phyloP scores from a whole-genome alignment of 2,888 invertebrate genomes.

The Xestia sexstrigata region DNA sequence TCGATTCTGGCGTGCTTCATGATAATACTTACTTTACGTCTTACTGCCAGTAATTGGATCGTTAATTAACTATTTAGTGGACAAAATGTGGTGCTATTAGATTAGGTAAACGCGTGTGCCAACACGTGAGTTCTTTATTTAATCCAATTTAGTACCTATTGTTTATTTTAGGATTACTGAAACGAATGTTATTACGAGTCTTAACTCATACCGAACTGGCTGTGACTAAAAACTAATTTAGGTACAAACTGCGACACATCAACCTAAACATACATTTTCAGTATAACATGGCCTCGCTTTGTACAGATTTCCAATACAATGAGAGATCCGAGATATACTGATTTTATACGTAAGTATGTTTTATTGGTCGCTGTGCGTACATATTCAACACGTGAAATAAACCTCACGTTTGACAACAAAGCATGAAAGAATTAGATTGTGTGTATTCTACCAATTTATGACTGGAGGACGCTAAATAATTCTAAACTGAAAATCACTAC shows the following conservation, averaged over 20 bases:
- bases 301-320: too few relatives aligned
- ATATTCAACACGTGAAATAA: slow-evolving; percentile 17
- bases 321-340: too few relatives aligned
- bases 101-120: neutral
- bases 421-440: slow-evolving; percentile 3
- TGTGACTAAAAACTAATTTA: slow-evolving; percentile 24
- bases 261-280: too few relatives aligned
- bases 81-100: slow-evolving; percentile 15
- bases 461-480: slow-evolving; percentile 37
- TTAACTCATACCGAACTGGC: neutral
- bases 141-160: slow-evolving; percentile 20
- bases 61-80: slow-evolving; percentile 27
- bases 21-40: slow-evolving; percentile 28
- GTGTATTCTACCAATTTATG: slow-evolving; percentile 22
- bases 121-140: slow-evolving; percentile 30
- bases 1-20: slow-evolving; percentile 20
- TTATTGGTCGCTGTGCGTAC: too few relatives aligned
- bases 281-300: too few relatives aligned
- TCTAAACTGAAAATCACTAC: slow-evolving; percentile 48
- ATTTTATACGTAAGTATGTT: too few relatives aligned
- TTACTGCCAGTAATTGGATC: slow-evolving; percentile 40
- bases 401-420: slow-evolving; percentile 16
- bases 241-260: neutral
- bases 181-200: slow-evolving; percentile 7
- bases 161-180: slow-evolving; percentile 22